A percentile compares a stretch with the other conserved stretches of the same genome.
phyloP scores from a whole-genome alignment of 2,888 invertebrate species.

The Apodemia duryi region DNA sequence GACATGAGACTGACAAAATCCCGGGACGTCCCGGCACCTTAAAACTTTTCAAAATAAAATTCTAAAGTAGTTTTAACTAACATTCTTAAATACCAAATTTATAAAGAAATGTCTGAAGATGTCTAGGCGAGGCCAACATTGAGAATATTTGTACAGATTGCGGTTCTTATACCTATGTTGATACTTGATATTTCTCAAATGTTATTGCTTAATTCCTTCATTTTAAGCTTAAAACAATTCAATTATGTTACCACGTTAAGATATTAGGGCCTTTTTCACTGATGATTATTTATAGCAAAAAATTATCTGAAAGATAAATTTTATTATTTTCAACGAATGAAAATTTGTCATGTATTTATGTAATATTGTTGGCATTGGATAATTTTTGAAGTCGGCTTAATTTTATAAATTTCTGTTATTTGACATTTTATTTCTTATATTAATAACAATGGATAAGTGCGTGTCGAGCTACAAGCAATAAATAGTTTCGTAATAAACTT shows the following conservation, averaged over 20 bases:
- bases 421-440: too few species aligned
- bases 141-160: conserved; percentile 9
- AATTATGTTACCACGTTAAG: background rate
- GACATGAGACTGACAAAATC: too few species aligned
- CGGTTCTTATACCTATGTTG: background rate
- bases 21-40: too few species aligned
- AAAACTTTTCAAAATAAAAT: background rate
- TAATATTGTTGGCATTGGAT: too few species aligned
- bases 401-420: too few species aligned
- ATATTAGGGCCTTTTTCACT: background rate
- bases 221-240: background rate
- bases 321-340: too few species aligned
- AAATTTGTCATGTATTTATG: too few species aligned
- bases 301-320: background rate
- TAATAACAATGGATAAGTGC: too few species aligned
- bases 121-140: conserved; percentile 7
- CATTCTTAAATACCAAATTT: conserved; percentile 4
- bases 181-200: conserved; percentile 1
- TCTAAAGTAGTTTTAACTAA: background rate
- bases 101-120: background rate
- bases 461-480: too few species aligned
- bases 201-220: conserved; percentile 9
- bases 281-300: background rate
- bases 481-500: too few species aligned
- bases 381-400: too few species aligned